Conservation (phyloP, 2,797 vertebrate species). For the Bufotes viridis region DNA sequence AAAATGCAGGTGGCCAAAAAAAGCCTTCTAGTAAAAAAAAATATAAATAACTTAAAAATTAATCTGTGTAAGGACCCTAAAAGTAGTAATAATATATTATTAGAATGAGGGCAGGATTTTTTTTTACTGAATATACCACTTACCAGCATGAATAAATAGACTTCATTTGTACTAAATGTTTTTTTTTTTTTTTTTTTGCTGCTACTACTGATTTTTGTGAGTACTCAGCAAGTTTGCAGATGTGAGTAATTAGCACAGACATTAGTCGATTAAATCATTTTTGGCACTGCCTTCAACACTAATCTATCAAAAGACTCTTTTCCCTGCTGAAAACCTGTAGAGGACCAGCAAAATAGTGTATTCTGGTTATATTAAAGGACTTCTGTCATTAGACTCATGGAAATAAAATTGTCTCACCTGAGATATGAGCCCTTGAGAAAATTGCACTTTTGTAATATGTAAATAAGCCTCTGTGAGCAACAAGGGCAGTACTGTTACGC, state of each 20-base stretch:
- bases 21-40: neutral
- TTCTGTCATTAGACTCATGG: no score
- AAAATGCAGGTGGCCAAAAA: no score
- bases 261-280: slow-evolving; percentile 45
- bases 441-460: no score
- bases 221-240: slow-evolving; percentile 45
- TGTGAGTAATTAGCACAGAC: slow-evolving; percentile 46
- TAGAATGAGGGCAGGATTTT: neutral
- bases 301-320: slow-evolving; percentile 46
- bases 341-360: neutral
- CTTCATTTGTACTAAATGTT: slow-evolving; percentile 25
- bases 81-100: neutral
- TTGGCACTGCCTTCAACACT: slow-evolving; percentile 36
- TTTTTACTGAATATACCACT: neutral
- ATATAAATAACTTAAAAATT: neutral
- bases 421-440: no score
- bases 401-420: no score
- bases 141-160: neutral
- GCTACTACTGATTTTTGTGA: slow-evolving; percentile 24
- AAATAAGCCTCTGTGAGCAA: no score
- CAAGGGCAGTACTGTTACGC: no score
- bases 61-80: neutral
- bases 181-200: slow-evolving; percentile 29
- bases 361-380: no score
- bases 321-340: neutral